A percentile compares a stretch with the other conserved stretches of the same genome.
These are phyloP conservation scores for Drosophila biarmipes DNA, from an alignment of 1,140 invertebrate genomes.

Conservation along the genomic window DNA sequence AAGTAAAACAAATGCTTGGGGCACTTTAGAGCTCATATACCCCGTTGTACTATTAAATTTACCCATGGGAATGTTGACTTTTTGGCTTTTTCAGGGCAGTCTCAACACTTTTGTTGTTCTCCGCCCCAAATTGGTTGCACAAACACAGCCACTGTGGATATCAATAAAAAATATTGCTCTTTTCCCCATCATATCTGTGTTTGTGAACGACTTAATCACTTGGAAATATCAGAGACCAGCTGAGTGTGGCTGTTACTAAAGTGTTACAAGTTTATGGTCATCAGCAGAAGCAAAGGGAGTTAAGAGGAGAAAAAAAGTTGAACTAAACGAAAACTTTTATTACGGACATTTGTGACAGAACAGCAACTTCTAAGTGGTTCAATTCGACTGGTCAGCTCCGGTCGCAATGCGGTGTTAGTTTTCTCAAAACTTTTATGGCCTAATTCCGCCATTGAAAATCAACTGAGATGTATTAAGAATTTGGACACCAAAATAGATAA, in stretches of 20 bases:
- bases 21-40: conserved; percentile 51
- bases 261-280: conserved; percentile 56
- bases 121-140: conserved; percentile 54
- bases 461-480: conserved; percentile 41
- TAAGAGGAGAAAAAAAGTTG: conserved; percentile 15
- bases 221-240: conserved; percentile 40
- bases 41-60: conserved; percentile 72
- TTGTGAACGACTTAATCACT: conserved; percentile 69
- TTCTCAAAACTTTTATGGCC: conserved; percentile 39
- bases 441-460: conserved; percentile 48
- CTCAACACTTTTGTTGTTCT: conserved; percentile 58
- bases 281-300: conserved; percentile 26
- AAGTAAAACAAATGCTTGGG: conserved; percentile 70
- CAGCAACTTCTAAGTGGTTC: conserved; percentile 51
- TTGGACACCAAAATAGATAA: conserved; percentile 22
- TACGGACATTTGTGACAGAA: conserved; percentile 44
- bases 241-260: conserved; percentile 26
- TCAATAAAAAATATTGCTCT: conserved; percentile 54
- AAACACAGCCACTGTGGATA: conserved; percentile 50
- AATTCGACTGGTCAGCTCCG: conserved; percentile 20
- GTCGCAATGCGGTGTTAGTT: conserved; percentile 48
- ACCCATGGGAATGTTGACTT: conserved; percentile 70
- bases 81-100: conserved; percentile 45
- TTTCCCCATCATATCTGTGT: conserved; percentile 46
- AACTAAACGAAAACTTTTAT: conserved; percentile 52